These are phyloP conservation scores for Epistrophe eligans DNA, from an alignment of 2,888 invertebrate genomes.

Conservation along the genomic window DNA sequence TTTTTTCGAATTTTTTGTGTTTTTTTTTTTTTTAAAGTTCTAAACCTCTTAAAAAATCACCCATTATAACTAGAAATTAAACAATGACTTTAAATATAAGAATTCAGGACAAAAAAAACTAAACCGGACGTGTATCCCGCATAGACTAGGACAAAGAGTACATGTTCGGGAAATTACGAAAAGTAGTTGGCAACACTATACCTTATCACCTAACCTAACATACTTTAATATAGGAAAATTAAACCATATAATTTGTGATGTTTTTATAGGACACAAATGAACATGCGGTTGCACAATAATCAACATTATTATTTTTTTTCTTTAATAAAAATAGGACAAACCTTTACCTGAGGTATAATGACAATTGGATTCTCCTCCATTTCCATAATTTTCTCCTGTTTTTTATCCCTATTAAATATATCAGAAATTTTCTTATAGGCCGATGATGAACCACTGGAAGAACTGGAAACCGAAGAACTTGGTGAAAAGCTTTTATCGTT, in stretches of 20 bases:
- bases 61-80: no score
- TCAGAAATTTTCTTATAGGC: conserved; percentile 86
- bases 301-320: not conserved
- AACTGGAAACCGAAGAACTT: conserved; percentile 86
- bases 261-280: not conserved
- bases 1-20: no score
- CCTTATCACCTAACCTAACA: no score
- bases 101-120: no score
- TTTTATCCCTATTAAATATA: conserved; percentile 83
- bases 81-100: no score
- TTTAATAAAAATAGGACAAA: conserved; percentile 5
- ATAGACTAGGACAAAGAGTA: no score
- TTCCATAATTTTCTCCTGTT: conserved; percentile 84
- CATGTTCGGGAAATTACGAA: no score
- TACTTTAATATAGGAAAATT: not conserved
- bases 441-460: conserved; percentile 86
- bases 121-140: no score
- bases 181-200: no score
- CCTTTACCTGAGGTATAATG: conserved; percentile 83
- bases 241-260: not conserved
- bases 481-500: conserved; percentile 87
- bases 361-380: conserved; percentile 84
- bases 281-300: not conserved
- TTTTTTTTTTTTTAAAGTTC: no score
- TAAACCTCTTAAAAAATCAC: no score